phyloP scores from a whole-genome alignment of 2,797 vertebrate species.

The Anolis apletophallus region DNA sequence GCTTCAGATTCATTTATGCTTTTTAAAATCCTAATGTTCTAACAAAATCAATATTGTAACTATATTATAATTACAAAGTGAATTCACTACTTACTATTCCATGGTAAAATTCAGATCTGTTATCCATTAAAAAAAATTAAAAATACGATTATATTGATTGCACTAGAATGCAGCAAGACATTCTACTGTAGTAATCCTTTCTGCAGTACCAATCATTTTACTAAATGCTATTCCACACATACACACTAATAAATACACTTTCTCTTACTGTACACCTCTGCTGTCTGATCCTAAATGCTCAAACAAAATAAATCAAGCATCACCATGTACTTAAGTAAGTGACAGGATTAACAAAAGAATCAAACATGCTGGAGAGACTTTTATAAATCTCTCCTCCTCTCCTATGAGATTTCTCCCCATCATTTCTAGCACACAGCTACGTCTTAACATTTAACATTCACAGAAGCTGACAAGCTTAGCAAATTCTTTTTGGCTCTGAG shows the following conservation, averaged over 20 bases:
- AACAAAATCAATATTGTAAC: background rate
- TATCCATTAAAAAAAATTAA: background rate
- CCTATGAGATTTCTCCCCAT: constrained; percentile 8
- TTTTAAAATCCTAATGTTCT: background rate
- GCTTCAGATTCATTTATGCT: background rate
- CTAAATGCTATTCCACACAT: background rate
- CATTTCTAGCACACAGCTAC: constrained; percentile 23
- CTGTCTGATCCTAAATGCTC: constrained; percentile 14
- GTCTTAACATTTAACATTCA: constrained; percentile 22
- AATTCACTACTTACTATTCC: constrained; percentile 9
- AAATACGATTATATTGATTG: background rate
- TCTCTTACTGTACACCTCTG: background rate
- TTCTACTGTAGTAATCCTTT: no score
- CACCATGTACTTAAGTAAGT: constrained; percentile 30
- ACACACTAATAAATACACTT: background rate
- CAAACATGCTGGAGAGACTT: constrained; percentile 35
- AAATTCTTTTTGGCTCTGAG: constrained; percentile 25
- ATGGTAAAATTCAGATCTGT: background rate
- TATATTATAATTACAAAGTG: background rate
- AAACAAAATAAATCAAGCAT: constrained; percentile 39
- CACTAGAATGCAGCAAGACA: background rate
- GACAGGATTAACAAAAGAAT: constrained; percentile 35
- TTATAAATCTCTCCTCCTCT: background rate
- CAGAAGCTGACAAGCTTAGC: constrained; percentile 30
- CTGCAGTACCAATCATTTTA: background rate